These are phyloP conservation scores for Drosophila monieri DNA, from an alignment of 2,888 invertebrate genomes.

Conservation along the genomic window DNA sequence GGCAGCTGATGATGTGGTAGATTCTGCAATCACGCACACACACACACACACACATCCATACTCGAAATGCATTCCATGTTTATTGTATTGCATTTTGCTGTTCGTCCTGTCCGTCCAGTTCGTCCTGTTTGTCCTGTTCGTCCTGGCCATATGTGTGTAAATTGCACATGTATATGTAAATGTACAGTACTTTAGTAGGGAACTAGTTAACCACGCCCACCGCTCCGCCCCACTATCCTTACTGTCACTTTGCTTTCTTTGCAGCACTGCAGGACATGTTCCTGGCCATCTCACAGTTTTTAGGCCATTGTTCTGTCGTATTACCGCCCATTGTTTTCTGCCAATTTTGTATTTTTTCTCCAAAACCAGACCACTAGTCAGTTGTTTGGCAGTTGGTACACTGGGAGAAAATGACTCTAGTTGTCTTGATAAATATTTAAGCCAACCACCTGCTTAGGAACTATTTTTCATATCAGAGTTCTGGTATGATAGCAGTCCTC, in stretches of 20 bases:
- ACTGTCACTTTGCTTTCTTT: no score
- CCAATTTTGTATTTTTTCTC: neutral
- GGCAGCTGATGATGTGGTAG: slow-evolving; percentile 18
- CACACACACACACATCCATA: slow-evolving; percentile 10
- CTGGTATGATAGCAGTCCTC: neutral
- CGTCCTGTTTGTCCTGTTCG: slow-evolving; percentile 43
- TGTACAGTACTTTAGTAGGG: neutral
- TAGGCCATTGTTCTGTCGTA: slow-evolving; percentile 20
- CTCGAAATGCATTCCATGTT: slow-evolving; percentile 53
- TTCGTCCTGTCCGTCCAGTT: slow-evolving; percentile 41
- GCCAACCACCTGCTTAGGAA: neutral
- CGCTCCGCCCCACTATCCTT: neutral
- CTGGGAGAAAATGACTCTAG: neutral
- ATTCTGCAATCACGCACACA: slow-evolving; percentile 57
- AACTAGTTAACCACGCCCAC: slow-evolving; percentile 1
- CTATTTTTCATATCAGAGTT: neutral
- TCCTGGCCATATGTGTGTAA: slow-evolving; percentile 15
- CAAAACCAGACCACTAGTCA: neutral
- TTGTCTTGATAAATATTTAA: neutral
- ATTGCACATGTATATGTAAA: slow-evolving; percentile 4
- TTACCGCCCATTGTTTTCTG: slow-evolving; percentile 6
- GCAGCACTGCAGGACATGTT: slow-evolving; percentile 39
- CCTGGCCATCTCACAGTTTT: slow-evolving; percentile 23
- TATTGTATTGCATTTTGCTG: slow-evolving; percentile 63
- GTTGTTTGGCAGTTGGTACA: neutral